Base-by-base conservation (phyloP, 64 coral and sea anemone genomes). In the Astreopora myriophthalma region DNA sequence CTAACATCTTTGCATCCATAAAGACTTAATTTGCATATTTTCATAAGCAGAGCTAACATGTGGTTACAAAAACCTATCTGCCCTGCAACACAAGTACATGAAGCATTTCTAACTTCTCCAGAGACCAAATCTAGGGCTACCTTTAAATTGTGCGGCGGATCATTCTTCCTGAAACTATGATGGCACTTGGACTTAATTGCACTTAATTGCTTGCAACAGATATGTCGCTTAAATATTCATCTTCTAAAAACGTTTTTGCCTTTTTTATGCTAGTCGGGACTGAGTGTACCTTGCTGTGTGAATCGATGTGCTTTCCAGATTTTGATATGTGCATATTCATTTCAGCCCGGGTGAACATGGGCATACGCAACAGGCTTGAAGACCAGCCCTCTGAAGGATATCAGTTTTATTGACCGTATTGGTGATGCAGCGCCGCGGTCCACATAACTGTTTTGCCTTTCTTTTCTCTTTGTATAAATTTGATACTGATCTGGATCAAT, bases 11-110 rank as follows among this genome's bases (percentile, higher is more conserved):
- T 75, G 42, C 79, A 74, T 12, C 27, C 34, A 92, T 76, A 48
- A 37, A 86, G 12, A 44, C 46, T 52, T 7, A 84, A 91, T 32
- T 69, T 80, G 65, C 76, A 84, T 44, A 91, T 29, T 48, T 82
- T 70, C n/a, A 91, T 61, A 29, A 91, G 32, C 33, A 91, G 49
- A 51, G 89, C 73, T 19, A 80, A 33, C 4, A 34, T 44, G 10
- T 90, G 87, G 32, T 90, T 90, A 40, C 88, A 90, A 80, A 90
- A 90, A 8, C 76, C 88, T 24, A 90, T 57, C 44, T 63, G 31
- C 12, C 88, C 88, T 9, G 88, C 87, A 37, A 90, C 75, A 90
- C 88, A 90, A 13, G 88, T 55, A 72, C 74, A 90, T 11, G 6
- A 51, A 27, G 88, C 72, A 61, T 69, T 27, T 49, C 79, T 90